Evolutionary conservation across 2,113 vertebrate species (phyloP), one percentile per base, ranked within the genome.

Genomic region (Hippotragus niger): DNA sequence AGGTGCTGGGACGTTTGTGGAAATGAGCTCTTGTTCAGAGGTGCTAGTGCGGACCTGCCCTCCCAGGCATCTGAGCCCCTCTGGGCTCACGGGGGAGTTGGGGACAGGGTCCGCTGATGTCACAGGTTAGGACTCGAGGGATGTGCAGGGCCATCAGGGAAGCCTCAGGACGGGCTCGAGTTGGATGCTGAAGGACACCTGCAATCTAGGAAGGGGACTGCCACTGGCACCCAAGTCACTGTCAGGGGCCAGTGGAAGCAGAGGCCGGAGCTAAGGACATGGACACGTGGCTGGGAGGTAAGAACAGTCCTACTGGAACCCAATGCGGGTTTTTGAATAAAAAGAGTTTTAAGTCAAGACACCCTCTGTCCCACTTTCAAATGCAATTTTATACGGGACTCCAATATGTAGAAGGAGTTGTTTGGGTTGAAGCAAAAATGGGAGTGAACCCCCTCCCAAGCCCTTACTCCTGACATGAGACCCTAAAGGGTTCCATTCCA

Each of bases 361-460:
- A 90, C 27, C 87, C 33, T 92, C 91, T 84, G 55, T 23, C 57
- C 50, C 52, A 84, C 50, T 93, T 93, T 76, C 78, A 55, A 58
- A 40, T 45, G 93, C 80, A 85, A 81, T 36, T 76, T 53, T 23
- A 96, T 64, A 16, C 50, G 52, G 62, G 91, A 96, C 52, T 3
- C 53, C 78, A 88, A 5, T 43, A 43, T 6, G 7, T 12, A 57
- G 29, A 92, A 55, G 52, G 58, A 78, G 9, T 7, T 33, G 25
- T 78, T 40, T 14, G 14, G 50, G 60, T 21, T 47, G 82, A 88
- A 84, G 76, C 82, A 71, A 88, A 50, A 57, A 60, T 8, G 7
- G 43, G 27, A 33, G 52, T 21, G n/a, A 88, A 57, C 9, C 33
- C 27, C 25, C 36, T 91, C 74, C 33, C 19, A 27, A 47, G 40